Evolutionary conservation across 2,888 invertebrate species (phyloP).

Genomic region (Unio pictorum): DNA sequence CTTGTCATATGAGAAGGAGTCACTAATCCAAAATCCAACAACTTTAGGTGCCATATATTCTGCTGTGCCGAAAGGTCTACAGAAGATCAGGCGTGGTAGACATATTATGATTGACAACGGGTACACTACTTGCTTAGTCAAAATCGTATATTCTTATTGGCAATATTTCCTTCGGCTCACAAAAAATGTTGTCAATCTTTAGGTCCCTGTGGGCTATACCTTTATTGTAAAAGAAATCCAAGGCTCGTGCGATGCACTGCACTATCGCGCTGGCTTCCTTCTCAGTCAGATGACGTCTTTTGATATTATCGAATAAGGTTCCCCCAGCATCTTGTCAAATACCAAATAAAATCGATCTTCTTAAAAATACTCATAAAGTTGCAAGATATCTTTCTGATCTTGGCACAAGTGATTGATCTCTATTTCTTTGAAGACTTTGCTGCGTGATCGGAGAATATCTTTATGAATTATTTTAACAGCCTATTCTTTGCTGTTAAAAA

Average conservation of each 20-base stretch:
- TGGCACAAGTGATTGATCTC: too few relatives aligned
- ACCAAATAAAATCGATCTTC: slow-evolving; percentile 95
- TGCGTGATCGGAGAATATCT: too few relatives aligned
- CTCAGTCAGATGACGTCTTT: slow-evolving; percentile 75
- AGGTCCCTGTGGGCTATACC: slow-evolving; percentile 86
- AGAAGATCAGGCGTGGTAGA: slow-evolving; percentile 93
- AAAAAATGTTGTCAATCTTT: too few relatives aligned
- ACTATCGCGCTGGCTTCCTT: too few relatives aligned
- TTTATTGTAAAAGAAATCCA: slow-evolving; percentile 78
- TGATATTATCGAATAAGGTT: slow-evolving; percentile 92
- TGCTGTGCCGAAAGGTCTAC: slow-evolving; percentile 84
- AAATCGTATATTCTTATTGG: slow-evolving; percentile 99
- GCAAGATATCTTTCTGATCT: too few relatives aligned
- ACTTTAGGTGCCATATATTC: slow-evolving; percentile 78
- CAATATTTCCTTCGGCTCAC: slow-evolving; percentile 72
- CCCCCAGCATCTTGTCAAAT: slow-evolving; percentile 96
- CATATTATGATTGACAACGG: slow-evolving; percentile 71
- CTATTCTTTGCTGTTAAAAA: too few relatives aligned
- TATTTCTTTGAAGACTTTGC: too few relatives aligned
- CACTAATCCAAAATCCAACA: slow-evolving; percentile 95
- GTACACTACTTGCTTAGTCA: slow-evolving; percentile 94
- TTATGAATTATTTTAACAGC: too few relatives aligned
- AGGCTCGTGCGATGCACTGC: too few relatives aligned
- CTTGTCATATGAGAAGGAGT: slow-evolving; percentile 86
- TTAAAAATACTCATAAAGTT: slow-evolving; percentile 91